These are phyloP conservation scores for Halictus ligatus DNA, from an alignment of 2,888 invertebrate genomes.

Conservation along the genomic window DNA sequence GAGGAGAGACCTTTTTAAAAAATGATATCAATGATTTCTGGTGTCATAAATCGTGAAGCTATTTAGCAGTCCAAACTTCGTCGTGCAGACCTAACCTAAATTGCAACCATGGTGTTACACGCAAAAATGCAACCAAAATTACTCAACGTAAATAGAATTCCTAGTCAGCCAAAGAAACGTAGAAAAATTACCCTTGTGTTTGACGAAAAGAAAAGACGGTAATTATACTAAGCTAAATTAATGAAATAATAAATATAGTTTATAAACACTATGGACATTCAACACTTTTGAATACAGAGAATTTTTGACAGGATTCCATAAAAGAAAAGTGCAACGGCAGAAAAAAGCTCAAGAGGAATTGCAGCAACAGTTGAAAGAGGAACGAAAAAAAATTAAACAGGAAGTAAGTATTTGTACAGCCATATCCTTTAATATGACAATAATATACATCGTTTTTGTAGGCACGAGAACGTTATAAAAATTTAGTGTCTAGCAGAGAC, in stretches of 20 bases:
- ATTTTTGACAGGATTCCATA: constrained; percentile 92
- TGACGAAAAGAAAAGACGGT: constrained; percentile 87
- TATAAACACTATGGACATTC: neutral
- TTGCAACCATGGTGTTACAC: neutral
- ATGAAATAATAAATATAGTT: neutral
- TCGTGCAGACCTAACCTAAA: neutral
- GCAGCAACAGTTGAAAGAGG: constrained; percentile 90
- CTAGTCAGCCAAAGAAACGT: constrained; percentile 83
- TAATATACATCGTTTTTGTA: constrained; percentile 73
- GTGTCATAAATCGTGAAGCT: neutral
- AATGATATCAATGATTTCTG: neutral
- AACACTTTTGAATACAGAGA: constrained; percentile 86
- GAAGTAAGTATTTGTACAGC: constrained; percentile 86
- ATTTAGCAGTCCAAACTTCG: neutral
- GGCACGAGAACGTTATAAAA: constrained; percentile 89
- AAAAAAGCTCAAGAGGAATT: constrained; percentile 91
- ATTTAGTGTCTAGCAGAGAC: constrained; percentile 90
- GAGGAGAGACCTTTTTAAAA: neutral
- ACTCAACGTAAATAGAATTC: constrained; percentile 71
- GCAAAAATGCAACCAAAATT: constrained; percentile 52
- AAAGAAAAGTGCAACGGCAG: constrained; percentile 91
- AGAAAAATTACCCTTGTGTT: constrained; percentile 86
- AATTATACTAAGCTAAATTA: constrained; percentile 69
- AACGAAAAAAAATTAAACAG: constrained; percentile 90
- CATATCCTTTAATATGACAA: neutral